These are phyloP conservation scores for Lytechinus pictus DNA, from an alignment of 35 echinoderm and acorn worm genomes.

Conservation along the genomic window DNA sequence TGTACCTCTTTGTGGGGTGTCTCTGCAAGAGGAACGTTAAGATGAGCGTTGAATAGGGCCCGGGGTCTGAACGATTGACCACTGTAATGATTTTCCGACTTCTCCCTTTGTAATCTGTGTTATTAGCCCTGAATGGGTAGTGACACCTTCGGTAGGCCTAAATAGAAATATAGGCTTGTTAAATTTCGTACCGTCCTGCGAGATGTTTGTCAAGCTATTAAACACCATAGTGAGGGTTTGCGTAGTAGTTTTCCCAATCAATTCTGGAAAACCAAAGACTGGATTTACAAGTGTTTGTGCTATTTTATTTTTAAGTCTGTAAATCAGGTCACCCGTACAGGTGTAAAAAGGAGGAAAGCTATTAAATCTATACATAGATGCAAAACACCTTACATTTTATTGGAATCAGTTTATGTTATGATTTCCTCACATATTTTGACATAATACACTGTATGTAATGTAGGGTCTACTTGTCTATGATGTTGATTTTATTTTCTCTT, in stretches of 20 bases:
- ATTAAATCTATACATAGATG: background rate
- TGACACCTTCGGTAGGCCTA: background rate
- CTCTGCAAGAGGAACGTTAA: background rate
- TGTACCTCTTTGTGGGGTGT: background rate
- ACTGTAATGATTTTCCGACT: constrained; percentile 1
- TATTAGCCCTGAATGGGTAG: constrained; percentile 15
- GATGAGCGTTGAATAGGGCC: background rate
- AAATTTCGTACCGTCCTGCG: background rate
- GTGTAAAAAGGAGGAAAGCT: background rate
- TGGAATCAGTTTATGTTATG: too few relatives aligned
- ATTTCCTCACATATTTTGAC: too few relatives aligned
- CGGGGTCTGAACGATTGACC: background rate
- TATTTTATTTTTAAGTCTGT: background rate
- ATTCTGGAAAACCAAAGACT: background rate
- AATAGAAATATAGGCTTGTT: background rate
- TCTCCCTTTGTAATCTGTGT: background rate
- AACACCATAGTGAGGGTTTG: background rate
- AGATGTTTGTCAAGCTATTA: background rate
- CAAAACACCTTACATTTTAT: background rate
- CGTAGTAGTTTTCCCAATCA: background rate
- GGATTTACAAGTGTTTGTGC: background rate
- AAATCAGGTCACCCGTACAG: background rate
- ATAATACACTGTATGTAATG: too few relatives aligned
- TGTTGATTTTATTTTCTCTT: too few relatives aligned
- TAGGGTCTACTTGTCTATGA: too few relatives aligned